A percentile compares a stretch with the other conserved stretches of the same genome.
phyloP scores from a whole-genome alignment of 2,888 invertebrate species.

The Scaptomyza parva region DNA sequence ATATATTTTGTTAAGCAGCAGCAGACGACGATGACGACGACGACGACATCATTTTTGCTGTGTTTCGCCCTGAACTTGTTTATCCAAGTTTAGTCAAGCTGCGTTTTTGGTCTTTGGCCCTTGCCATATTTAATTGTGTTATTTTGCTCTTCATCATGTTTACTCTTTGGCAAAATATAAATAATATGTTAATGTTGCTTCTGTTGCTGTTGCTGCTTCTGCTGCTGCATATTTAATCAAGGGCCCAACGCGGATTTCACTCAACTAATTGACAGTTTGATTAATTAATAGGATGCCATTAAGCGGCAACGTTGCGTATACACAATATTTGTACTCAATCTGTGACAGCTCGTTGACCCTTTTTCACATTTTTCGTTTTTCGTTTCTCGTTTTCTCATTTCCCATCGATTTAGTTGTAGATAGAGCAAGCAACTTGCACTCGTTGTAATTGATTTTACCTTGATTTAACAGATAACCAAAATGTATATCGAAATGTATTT shows the following conservation, averaged over 20 bases:
- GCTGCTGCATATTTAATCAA: slow-evolving; percentile 34
- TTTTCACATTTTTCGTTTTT: background rate
- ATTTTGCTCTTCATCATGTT: slow-evolving; percentile 6
- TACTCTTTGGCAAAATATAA: background rate
- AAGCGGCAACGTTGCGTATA: slow-evolving; percentile 21
- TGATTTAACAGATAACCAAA: too few relatives aligned
- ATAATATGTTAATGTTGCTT: slow-evolving; percentile 48
- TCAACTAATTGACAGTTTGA: slow-evolving; percentile 64
- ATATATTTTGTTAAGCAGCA: slow-evolving; percentile 76
- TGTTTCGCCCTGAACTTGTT: slow-evolving; percentile 15
- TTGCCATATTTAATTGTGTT: slow-evolving; percentile 34
- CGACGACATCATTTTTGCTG: slow-evolving; percentile 7
- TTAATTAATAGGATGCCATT: slow-evolving; percentile 44
- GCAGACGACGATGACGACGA: slow-evolving; percentile 1
- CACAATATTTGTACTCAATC: slow-evolving; percentile 12
- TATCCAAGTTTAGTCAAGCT: slow-evolving; percentile 30
- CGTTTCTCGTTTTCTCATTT: background rate
- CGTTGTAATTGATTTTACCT: background rate
- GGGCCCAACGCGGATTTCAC: slow-evolving; percentile 23
- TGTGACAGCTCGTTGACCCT: slow-evolving; percentile 9
- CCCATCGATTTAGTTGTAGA: background rate
- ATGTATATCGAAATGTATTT: too few relatives aligned
- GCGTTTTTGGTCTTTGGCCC: slow-evolving; percentile 26
- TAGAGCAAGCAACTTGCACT: slow-evolving; percentile 9
- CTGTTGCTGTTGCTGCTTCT: slow-evolving; percentile 26